Evolutionary conservation across 1,140 invertebrate genomes (phyloP), one percentile per base, ranked within the genome.

Genomic region (Zaprionus inermis): DNA sequence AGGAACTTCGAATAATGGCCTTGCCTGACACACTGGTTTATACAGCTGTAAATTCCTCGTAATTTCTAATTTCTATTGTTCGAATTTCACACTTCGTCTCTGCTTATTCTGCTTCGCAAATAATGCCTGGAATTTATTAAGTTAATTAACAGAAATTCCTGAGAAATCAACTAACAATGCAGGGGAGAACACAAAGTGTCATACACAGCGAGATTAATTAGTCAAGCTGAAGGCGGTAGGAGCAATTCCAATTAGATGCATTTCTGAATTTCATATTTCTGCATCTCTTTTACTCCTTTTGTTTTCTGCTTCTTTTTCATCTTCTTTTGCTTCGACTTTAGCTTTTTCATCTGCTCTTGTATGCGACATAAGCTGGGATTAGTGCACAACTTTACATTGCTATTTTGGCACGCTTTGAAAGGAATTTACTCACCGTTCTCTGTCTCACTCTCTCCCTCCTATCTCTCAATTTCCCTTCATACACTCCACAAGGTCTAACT

Each of bases 341-440:
- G 38, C n/a, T 3, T 3, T n/a, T 16, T 44, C 2, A 6, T 18
- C n/a, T 7, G 14, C n/a, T 44, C n/a, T 44, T 44, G n/a, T 10
- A 7, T 16, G 38, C 38, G n/a, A n/a, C 2, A 44, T 16, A 44
- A 9, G 38, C 38, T 44, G 38, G 38, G 38, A 44, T 44, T 44
- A 44, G 16, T 54, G 12, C 22, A 30, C 20, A 55, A 49, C 6
- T 55, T 55, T 16, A 1, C 22, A 7, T 55, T 65, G 41, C 30
- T 55, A 44, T 36, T 16, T 41, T 28, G 52, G 7, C 34, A 32
- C 51, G 36, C 60, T 64, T 65, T 9, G 20, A 55, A 65, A 65
- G 34, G 55, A 54, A 55, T 65, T 65, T 55, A 14, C 18, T n/a
- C 24, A 65, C 44, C 5, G 9, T 16, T 16, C n/a, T 44, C 7